Percentiles rank a stretch among this genome's conserved stretches.
These are phyloP conservation scores for Megalops atlanticus DNA, from an alignment of 2,113 vertebrate species.

Conservation along the genomic window DNA sequence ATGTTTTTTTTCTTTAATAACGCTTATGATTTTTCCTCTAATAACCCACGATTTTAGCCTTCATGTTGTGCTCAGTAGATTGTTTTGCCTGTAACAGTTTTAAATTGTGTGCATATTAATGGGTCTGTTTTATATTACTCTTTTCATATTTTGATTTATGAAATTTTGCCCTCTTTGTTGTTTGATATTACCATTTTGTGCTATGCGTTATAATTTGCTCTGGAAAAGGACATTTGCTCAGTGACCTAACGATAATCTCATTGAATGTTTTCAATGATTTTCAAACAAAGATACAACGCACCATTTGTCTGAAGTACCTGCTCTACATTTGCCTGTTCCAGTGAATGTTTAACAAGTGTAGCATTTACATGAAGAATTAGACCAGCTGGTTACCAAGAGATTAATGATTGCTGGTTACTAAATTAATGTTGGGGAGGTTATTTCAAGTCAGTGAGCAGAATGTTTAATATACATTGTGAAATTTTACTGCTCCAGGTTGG, in stretches of 20 bases:
- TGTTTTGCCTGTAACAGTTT: background rate
- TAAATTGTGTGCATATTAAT: background rate
- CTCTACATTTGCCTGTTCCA: background rate
- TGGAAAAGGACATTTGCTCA: background rate
- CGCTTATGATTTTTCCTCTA: background rate
- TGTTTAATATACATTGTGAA: too few species aligned
- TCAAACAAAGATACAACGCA: background rate
- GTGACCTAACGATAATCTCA: background rate
- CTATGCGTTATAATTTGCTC: background rate
- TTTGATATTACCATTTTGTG: background rate
- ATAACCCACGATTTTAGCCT: background rate
- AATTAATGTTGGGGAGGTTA: background rate
- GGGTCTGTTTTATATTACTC: background rate
- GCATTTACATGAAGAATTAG: background rate
- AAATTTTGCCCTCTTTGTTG: background rate
- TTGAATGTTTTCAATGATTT: slow-evolving; percentile 3
- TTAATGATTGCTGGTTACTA: background rate
- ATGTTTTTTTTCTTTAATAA: background rate
- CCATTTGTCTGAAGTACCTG: too few species aligned
- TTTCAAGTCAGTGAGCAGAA: background rate
- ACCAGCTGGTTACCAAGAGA: background rate
- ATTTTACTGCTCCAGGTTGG: too few species aligned
- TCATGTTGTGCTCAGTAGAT: background rate
- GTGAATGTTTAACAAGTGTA: background rate
- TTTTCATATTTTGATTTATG: background rate